Evolutionary conservation across 2,113 vertebrate species (phyloP), one percentile per base, ranked within the genome.

Genomic region (Syngnathus floridae): DNA sequence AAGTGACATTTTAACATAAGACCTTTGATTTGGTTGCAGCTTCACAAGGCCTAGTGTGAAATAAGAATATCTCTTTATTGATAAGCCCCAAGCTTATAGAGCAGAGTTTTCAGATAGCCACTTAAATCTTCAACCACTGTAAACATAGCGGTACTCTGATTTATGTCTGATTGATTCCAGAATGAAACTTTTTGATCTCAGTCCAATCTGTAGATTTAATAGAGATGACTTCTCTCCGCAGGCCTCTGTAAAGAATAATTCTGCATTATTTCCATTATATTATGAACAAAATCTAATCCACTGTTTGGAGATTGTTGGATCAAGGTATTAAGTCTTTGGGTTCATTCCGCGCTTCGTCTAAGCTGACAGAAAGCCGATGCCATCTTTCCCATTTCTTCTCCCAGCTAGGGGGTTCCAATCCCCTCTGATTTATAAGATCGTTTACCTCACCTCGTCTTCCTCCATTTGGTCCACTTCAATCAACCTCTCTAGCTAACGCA

Each of bases 351-450:
- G 73, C 76, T 72, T 2, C 13, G n/a, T 38, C 61, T 63, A 69
- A 1, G 64, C 41, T 16, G 49, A 9, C 71, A 62, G 55, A 60
- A 64, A 65, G 62, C 68, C 62, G 64, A 58, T 59, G 51, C 76
- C 41, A 1, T 59, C 70, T 75, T 76, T 77, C 65, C 75, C 36
- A 65, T 63, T 82, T 79, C 79, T 76, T 76, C 67, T 72, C 46
- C 1, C 10, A 57, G 73, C 73, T 65, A 58, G 36, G 38, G 71
- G 82, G 85, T 81, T 85, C 83, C 84, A 78, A 86, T 84, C 86
- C 79, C 63, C 71, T 63, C 71, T 80, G 84, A 85, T 85, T 85
- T 85, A 85, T 76, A 81, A 80, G 81, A 70, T 80, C 82, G 73
- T 88, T 84, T 84, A 85, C 61, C 65, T 54, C 71, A 1, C 67